A percentile compares a stretch with the other conserved stretches of the same genome.
Evolutionary conservation across 2,113 vertebrate genomes (phyloP).

Genomic region (Origma solitaria): DNA sequence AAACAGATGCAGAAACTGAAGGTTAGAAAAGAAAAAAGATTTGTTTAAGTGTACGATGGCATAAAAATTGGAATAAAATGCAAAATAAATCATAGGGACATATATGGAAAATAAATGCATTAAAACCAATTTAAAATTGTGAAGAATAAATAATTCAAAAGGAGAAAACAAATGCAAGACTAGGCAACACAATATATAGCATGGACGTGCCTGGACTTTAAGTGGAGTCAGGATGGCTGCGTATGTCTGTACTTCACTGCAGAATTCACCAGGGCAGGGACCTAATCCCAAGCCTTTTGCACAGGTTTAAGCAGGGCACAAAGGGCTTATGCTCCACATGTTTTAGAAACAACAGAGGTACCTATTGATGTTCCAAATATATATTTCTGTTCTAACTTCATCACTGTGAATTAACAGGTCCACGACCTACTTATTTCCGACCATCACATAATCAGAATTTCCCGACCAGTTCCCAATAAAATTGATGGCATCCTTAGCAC

Average conservation of each 20-base stretch:
- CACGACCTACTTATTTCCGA: background rate
- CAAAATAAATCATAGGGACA: background rate
- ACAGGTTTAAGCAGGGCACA: background rate
- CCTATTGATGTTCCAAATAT: background rate
- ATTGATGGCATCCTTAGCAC: background rate
- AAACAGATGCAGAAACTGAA: conserved; percentile 1
- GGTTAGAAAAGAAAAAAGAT: background rate
- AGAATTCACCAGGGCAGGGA: background rate
- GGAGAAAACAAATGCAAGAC: background rate
- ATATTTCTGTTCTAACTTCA: background rate
- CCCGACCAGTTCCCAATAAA: background rate
- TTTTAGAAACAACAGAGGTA: background rate
- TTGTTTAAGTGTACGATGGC: background rate
- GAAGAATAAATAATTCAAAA: conserved; percentile 1
- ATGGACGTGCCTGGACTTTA: background rate
- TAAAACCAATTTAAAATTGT: background rate
- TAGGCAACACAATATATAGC: background rate
- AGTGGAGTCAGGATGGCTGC: background rate
- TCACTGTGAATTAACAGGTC: background rate
- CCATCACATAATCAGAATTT: background rate
- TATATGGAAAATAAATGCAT: background rate
- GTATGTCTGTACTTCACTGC: background rate
- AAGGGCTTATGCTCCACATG: background rate
- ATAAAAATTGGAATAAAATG: background rate
- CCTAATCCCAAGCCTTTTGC: background rate